These are phyloP conservation scores for Didymodactylos carnosus DNA, from an alignment of 2,888 invertebrate genomes.

Conservation along the genomic window DNA sequence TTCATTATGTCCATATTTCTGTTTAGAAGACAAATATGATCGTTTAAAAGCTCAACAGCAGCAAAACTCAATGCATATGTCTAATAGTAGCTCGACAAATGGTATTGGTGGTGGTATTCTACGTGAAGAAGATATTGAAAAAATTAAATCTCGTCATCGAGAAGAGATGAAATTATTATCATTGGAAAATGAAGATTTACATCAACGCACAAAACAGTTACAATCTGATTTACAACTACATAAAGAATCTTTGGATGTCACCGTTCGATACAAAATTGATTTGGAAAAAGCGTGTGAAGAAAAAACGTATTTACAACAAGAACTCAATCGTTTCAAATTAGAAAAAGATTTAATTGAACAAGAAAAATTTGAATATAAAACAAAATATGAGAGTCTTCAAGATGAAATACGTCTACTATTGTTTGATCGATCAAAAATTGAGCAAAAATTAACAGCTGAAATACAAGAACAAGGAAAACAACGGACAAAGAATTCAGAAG, in stretches of 20 bases:
- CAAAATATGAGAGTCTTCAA: not conserved
- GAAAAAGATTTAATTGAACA: not conserved
- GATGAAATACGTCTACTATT: not conserved
- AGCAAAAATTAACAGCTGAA: not conserved
- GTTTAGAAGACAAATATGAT: too few species aligned
- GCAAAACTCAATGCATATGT: too few species aligned
- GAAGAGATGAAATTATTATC: constrained; percentile 1
- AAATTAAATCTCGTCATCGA: not conserved
- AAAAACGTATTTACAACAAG: not conserved
- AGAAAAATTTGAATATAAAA: not conserved
- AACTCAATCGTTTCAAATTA: not conserved
- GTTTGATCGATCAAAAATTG: not conserved
- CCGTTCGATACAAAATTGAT: not conserved
- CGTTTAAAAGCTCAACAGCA: too few species aligned
- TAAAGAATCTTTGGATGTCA: not conserved
- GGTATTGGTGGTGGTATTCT: too few species aligned
- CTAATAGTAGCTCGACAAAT: too few species aligned
- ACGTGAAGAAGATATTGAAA: not conserved
- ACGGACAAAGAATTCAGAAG: not conserved
- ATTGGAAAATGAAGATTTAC: not conserved
- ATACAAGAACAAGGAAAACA: not conserved
- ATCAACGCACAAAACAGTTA: not conserved
- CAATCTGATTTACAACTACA: not conserved
- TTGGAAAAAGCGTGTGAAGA: not conserved
- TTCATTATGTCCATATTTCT: too few species aligned